Conservation (phyloP, 2,797 vertebrate genomes). For the Amphiprion clarkii region DNA sequence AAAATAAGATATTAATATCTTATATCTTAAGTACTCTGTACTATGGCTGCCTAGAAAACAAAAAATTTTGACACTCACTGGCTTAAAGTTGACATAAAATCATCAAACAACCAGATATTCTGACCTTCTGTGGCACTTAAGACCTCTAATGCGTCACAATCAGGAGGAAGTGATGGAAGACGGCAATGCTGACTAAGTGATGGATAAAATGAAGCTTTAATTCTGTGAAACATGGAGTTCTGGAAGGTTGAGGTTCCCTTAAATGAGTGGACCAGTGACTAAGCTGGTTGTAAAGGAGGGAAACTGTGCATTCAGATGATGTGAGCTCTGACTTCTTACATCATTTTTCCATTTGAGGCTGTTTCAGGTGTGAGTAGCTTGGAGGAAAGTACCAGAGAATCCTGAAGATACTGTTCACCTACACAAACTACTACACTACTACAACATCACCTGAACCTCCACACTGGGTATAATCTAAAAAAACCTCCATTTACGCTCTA, state of each 20-base stretch:
- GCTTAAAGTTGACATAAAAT: no score
- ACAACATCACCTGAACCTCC: no score
- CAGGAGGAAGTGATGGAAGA: background rate
- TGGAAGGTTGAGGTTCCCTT: background rate
- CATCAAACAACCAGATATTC: background rate
- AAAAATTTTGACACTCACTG: background rate
- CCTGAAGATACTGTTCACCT: background rate
- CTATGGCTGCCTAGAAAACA: background rate
- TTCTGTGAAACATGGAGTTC: background rate
- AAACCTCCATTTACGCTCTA: no score
- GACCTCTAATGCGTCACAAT: no score
- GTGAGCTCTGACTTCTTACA: background rate
- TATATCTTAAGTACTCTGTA: background rate
- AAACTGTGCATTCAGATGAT: background rate
- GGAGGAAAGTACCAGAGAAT: slow-evolving; percentile 33
- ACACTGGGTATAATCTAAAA: background rate
- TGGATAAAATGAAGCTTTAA: background rate
- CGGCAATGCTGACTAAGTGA: background rate
- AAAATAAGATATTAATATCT: no score
- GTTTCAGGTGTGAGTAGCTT: background rate
- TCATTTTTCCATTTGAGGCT: background rate
- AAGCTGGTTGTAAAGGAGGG: background rate
- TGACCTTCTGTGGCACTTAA: no score
- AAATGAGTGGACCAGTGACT: background rate
- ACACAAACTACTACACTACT: background rate